Base-by-base conservation (phyloP, 2,888 invertebrate genomes). In the Pherbina coryleti region DNA sequence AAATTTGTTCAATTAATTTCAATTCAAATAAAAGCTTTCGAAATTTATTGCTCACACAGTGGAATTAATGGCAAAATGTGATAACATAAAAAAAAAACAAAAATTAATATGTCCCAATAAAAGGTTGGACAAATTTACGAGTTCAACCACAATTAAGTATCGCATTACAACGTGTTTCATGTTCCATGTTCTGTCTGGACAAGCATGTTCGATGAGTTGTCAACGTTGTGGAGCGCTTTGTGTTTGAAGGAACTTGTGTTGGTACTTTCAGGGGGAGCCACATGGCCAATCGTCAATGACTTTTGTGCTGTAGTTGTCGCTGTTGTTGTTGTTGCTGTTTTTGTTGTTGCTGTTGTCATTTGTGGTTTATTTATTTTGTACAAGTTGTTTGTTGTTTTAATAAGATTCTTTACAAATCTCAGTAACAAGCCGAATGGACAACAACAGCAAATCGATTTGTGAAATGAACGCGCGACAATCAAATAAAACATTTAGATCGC, bases 111-210 rank as follows among this genome's bases (percentile, higher is more conserved):
- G 74, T 75, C 77, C 73, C 78, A 81, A 81, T 78, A 78, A 81
- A 79, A 82, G 79, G 78, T 60, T 78, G 75, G 85, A 86, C 85
- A 87, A 85, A 88, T 88, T 88, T 88, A 88, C 87, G 88, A 87
- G 86, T 86, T 85, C 86, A 86, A 87, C 86, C 86, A 85, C 87
- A 84, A 85, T 87, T 88, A 88, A 88, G 88, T 88, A 88, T 88
- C 88, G 86, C 85, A 88, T 88, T 88, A 88, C 88, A 88, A 86
- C 87, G 84, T 88, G 88, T 88, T 86, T 85, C 81, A 78, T 78
- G 87, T 66, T 53, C 34, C 53, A 64, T 51, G 37, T 72, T 22
- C 19, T 60, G 44, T 14, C 34, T 31, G 53, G 31, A 37, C 72
- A 17, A 14, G 11, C 57, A 85, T 87, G 87, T 86, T 87, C 87